Conservation (phyloP, 2,888 invertebrate species). For the Sarcophaga caerulescens region DNA sequence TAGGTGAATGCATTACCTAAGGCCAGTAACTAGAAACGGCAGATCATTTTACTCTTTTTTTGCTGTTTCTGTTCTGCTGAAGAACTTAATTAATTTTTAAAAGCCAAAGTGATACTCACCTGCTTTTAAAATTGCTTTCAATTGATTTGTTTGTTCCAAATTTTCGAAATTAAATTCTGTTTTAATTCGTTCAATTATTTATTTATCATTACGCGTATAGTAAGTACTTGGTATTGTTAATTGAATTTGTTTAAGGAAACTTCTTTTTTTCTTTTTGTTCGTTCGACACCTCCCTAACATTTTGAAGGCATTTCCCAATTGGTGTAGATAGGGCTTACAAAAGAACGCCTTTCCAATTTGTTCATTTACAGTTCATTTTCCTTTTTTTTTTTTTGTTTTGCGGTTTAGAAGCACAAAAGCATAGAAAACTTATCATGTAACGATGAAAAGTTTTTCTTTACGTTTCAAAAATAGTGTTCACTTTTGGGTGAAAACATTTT, state of each 20-base stretch:
- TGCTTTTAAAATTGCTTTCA: conserved; percentile 18
- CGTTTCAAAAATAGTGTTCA: conserved; percentile 31
- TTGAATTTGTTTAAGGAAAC: conserved; percentile 48
- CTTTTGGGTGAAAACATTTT: conserved; percentile 51
- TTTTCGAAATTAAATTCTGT: conserved; percentile 1
- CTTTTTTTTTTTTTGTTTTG: neutral
- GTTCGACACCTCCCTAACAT: neutral
- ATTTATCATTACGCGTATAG: conserved; percentile 44
- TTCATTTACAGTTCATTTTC: neutral
- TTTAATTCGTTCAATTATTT: conserved; percentile 54
- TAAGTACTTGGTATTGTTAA: conserved; percentile 18
- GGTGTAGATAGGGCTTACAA: conserved; percentile 21
- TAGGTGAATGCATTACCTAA: conserved; percentile 49
- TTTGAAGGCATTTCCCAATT: neutral
- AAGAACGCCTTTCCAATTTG: conserved; percentile 61
- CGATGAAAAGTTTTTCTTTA: conserved; percentile 46
- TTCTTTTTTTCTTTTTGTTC: conserved; percentile 15
- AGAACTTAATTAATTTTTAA: no score
- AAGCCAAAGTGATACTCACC: neutral
- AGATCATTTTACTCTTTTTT: neutral
- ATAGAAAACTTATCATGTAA: conserved; percentile 53
- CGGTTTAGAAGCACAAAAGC: conserved; percentile 30
- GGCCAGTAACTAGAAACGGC: conserved; percentile 17
- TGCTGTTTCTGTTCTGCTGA: neutral
- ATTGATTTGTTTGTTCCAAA: conserved; percentile 12